These are phyloP conservation scores for Bhutanitis thaidina DNA, from an alignment of 2,888 invertebrate genomes.

Conservation along the genomic window DNA sequence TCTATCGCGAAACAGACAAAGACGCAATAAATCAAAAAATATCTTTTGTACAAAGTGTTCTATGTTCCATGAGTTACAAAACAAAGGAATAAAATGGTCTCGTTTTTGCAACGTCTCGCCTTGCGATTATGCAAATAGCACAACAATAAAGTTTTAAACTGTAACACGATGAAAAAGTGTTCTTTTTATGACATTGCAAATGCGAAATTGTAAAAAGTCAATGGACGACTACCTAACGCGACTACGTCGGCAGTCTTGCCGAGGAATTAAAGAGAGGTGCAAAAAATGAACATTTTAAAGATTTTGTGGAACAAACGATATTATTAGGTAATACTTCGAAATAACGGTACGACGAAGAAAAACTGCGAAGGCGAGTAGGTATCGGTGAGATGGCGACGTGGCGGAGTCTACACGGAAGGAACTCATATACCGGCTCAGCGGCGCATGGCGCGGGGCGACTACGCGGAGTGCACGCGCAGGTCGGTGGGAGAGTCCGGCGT, in stretches of 20 bases:
- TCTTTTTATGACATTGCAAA: slow-evolving; percentile 66
- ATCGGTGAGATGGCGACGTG: slow-evolving; percentile 39
- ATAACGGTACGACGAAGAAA: slow-evolving; percentile 12
- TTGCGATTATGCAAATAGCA: slow-evolving; percentile 75
- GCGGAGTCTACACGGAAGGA: slow-evolving; percentile 82
- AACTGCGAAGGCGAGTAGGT: slow-evolving; percentile 18
- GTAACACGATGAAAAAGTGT: slow-evolving; percentile 61
- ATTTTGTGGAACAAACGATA: slow-evolving; percentile 35
- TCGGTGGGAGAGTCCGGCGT: slow-evolving; percentile 74
- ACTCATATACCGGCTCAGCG: slow-evolving; percentile 86
- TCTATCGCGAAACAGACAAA: slow-evolving; percentile 51
- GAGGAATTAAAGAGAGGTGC: slow-evolving; percentile 33
- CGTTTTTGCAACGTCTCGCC: slow-evolving; percentile 67
- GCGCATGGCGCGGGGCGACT: slow-evolving; percentile 53
- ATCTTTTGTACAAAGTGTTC: slow-evolving; percentile 62
- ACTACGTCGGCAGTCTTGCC: slow-evolving; percentile 52
- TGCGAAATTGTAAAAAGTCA: slow-evolving; percentile 56
- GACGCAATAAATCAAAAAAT: slow-evolving; percentile 69
- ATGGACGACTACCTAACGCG: slow-evolving; percentile 62
- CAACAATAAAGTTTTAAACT: slow-evolving; percentile 69
- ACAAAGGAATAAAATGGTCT: slow-evolving; percentile 62
- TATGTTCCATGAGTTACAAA: slow-evolving; percentile 57
- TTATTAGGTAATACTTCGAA: slow-evolving; percentile 23
- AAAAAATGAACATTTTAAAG: slow-evolving; percentile 40
- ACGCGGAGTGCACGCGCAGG: slow-evolving; percentile 73